A percentile compares a stretch with the other conserved stretches of the same genome.
Conservation (phyloP, 2,888 invertebrate species). For the Psylliodes chrysocephalus region DNA sequence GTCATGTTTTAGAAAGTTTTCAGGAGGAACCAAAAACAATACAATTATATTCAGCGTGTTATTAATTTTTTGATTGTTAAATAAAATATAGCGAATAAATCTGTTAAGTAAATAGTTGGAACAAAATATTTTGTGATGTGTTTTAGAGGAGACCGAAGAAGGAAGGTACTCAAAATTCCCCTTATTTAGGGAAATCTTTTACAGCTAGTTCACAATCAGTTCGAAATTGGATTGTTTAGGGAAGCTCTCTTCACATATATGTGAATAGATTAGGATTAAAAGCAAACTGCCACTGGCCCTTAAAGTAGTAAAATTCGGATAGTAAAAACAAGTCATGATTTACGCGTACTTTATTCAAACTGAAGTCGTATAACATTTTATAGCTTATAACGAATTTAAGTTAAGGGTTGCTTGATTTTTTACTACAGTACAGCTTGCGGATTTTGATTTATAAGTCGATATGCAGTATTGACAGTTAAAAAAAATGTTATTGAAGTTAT, state of each 20-base stretch:
- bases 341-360: conserved; percentile 53
- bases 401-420: conserved; percentile 53
- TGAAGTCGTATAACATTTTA: conserved; percentile 56
- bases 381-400: conserved; percentile 59
- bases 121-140: too few relatives aligned
- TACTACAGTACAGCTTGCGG: conserved; percentile 38
- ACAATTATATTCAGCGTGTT: too few relatives aligned
- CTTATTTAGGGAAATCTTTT: conserved; percentile 23
- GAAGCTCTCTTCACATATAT: conserved; percentile 35
- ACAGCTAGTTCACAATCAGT: conserved; percentile 34
- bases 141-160: not conserved
- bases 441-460: conserved; percentile 45
- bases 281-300: conserved; percentile 48
- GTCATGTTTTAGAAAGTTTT: too few relatives aligned
- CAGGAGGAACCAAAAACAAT: too few relatives aligned
- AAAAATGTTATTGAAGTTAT: conserved; percentile 32
- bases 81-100: too few relatives aligned
- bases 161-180: conserved; percentile 12
- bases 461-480: conserved; percentile 38
- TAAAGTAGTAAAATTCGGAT: conserved; percentile 58
- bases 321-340: conserved; percentile 49
- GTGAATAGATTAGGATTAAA: conserved; percentile 37
- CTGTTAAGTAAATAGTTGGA: too few relatives aligned
- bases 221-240: conserved; percentile 35
- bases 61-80: too few relatives aligned